Evolutionary conservation across 2,888 invertebrate species (phyloP).

Genomic region (Drosophila gaucha): DNA sequence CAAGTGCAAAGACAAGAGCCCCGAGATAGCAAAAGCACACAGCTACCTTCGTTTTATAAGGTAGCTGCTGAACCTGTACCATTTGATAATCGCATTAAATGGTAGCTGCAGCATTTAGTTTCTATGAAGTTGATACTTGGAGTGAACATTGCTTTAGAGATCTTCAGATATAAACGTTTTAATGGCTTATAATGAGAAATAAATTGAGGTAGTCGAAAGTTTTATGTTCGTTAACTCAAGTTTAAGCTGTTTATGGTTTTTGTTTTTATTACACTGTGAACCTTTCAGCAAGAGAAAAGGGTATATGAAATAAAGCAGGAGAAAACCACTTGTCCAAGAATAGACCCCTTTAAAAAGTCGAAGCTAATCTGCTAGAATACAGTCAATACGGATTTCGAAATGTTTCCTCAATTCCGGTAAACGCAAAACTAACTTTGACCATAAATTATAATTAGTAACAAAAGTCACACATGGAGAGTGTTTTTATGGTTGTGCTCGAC

Average conservation of each 20-base stretch:
- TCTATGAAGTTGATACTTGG: not conserved
- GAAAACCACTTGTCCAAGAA: too few relatives aligned
- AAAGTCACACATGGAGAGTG: constrained; percentile 10
- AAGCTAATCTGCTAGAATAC: not conserved
- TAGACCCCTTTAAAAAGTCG: too few relatives aligned
- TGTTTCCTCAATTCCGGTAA: constrained; percentile 1
- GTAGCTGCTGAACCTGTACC: not conserved
- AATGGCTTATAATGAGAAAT: constrained; percentile 3
- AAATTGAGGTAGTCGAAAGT: not conserved
- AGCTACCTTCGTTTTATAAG: not conserved
- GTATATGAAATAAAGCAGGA: too few relatives aligned
- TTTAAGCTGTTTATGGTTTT: not conserved
- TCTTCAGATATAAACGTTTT: not conserved
- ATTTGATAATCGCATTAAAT: not conserved
- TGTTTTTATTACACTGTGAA: not conserved
- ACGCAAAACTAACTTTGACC: constrained; percentile 1
- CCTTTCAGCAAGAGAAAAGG: not conserved
- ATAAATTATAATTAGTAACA: constrained; percentile 13
- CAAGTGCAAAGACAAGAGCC: constrained; percentile 15
- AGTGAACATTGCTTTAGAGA: not conserved
- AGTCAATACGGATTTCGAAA: constrained; percentile 2
- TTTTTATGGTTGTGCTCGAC: constrained; percentile 1
- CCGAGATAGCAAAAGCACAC: constrained; percentile 14
- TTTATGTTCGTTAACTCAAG: not conserved
- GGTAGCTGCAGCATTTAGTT: not conserved